Conservation (phyloP, 2,888 invertebrate genomes). For the Melanostoma mellinum region DNA sequence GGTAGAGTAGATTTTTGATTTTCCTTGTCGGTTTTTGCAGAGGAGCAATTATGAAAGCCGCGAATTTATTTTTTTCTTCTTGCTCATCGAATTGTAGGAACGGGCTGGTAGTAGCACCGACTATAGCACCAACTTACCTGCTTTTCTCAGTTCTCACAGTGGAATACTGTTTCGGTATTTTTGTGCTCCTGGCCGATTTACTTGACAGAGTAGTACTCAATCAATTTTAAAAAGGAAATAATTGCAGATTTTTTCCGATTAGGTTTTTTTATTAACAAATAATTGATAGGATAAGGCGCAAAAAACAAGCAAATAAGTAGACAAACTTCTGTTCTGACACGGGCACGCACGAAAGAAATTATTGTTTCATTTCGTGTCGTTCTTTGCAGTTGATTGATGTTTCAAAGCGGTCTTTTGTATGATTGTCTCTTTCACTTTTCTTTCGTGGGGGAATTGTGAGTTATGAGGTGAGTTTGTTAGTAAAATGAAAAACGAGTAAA, state of each 20-base stretch:
- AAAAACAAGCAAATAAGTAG: constrained; percentile 69
- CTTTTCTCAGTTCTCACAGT: constrained; percentile 38
- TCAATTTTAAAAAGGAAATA: constrained; percentile 21
- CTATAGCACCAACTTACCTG: constrained; percentile 57
- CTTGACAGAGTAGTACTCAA: constrained; percentile 26
- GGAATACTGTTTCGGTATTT: constrained; percentile 65
- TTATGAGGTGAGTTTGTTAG: constrained; percentile 5
- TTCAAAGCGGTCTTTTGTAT: constrained; percentile 41
- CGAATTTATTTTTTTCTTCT: constrained; percentile 62
- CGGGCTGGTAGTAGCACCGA: constrained; percentile 54
- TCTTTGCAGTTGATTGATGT: constrained; percentile 62
- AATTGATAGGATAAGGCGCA: constrained; percentile 61
- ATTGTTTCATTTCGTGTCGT: constrained; percentile 56
- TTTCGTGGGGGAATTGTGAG: constrained; percentile 28
- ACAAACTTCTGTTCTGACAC: constrained; percentile 69
- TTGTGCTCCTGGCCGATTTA: constrained; percentile 38
- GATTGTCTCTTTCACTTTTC: constrained; percentile 15
- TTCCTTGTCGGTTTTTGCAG: constrained; percentile 62
- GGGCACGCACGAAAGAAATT: constrained; percentile 71
- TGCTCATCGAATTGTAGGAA: constrained; percentile 52
- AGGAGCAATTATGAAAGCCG: constrained; percentile 71
- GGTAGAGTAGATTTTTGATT: constrained; percentile 37
- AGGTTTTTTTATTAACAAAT: constrained; percentile 39
- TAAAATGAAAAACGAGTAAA: background rate
- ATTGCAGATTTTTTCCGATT: constrained; percentile 13